These are phyloP conservation scores for Campoletis raptor DNA, from an alignment of 2,888 invertebrate genomes.

Conservation along the genomic window DNA sequence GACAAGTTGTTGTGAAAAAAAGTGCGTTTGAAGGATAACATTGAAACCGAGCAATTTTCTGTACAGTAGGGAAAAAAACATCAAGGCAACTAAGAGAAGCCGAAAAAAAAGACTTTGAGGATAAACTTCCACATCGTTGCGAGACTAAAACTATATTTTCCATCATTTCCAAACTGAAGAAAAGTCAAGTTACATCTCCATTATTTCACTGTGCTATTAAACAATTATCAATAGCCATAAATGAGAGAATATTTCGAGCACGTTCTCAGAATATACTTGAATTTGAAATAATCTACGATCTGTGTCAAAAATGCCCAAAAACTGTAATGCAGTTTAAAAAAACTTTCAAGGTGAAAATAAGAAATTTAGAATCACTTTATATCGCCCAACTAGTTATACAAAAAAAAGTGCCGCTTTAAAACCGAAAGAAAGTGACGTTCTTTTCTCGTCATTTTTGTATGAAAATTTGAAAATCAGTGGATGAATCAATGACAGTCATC, in stretches of 20 bases:
- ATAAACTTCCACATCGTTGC: background rate
- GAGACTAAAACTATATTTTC: background rate
- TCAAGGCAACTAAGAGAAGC: background rate
- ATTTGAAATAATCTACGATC: background rate
- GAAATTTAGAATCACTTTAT: conserved; percentile 15
- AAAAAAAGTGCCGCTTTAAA: conserved; percentile 17
- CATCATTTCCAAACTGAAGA: conserved; percentile 7
- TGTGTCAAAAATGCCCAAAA: background rate
- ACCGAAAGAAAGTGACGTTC: conserved; percentile 5
- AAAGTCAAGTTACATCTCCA: background rate
- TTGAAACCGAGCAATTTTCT: background rate
- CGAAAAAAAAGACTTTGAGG: background rate
- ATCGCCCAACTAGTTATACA: conserved; percentile 29
- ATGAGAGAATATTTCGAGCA: background rate
- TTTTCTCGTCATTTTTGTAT: conserved; percentile 36
- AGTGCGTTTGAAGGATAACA: conserved; percentile 10
- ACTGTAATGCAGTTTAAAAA: background rate
- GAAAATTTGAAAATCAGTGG: background rate
- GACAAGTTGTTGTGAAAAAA: background rate
- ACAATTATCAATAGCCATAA: conserved; percentile 6
- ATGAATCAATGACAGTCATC: background rate
- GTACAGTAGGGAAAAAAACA: conserved; percentile 7
- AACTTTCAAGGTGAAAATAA: conserved; percentile 1
- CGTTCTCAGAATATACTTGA: background rate
- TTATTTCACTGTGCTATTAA: background rate